Percentiles rank a stretch among this genome's conserved stretches.
phyloP scores from a whole-genome alignment of 92 coral and sea anemone genomes.

The Heteractis magnifica region DNA sequence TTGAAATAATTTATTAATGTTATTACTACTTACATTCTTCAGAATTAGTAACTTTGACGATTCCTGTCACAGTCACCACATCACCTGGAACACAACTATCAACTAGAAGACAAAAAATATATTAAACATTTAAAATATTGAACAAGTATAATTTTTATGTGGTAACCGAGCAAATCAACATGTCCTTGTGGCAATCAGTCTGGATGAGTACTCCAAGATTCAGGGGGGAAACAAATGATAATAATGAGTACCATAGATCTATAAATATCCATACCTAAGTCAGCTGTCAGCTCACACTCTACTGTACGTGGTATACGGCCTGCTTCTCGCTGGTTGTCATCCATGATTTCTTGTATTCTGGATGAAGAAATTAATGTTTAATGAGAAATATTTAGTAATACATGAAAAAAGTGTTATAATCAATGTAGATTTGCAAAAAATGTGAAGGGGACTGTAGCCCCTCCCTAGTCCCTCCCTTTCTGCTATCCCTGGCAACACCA shows the following conservation, averaged over 20 bases:
- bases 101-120: constrained; percentile 49
- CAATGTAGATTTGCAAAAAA: neutral
- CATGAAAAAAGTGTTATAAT: no score
- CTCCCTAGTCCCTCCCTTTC: no score
- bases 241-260: neutral
- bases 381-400: no score
- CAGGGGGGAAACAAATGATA: no score
- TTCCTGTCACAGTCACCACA: constrained; percentile 86
- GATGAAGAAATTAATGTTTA: neutral
- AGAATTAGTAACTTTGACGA: constrained; percentile 79
- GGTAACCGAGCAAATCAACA: no score
- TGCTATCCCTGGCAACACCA: no score
- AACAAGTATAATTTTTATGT: neutral
- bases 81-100: constrained; percentile 99
- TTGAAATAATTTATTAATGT: no score
- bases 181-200: no score
- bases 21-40: constrained; percentile 67
- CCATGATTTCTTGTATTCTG: constrained; percentile 97
- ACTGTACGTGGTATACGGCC: constrained; percentile 97
- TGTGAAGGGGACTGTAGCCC: neutral
- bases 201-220: no score
- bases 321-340: constrained; percentile 87
- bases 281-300: constrained; percentile 95
- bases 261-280: constrained; percentile 60
- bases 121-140: neutral